Base-by-base conservation (phyloP, 2,113 vertebrate genomes). In the Pedetes capensis region DNA sequence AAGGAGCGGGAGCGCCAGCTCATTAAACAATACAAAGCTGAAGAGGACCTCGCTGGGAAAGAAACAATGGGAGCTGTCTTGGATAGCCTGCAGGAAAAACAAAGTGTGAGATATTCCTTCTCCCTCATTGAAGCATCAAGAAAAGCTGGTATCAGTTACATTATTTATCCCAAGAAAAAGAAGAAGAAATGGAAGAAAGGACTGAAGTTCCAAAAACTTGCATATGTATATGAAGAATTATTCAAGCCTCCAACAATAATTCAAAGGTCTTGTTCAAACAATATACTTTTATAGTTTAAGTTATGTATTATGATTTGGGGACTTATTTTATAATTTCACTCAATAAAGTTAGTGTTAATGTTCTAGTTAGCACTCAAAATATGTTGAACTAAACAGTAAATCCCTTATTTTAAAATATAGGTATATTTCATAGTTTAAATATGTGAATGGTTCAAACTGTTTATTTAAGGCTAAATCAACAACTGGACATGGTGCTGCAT, bases 261-360 rank as follows among this genome's bases (percentile, higher is more conserved):
- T 53, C 22, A 94, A 98, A 98, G 97, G 97, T 99, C 95, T 90
- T 91, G 9, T 96, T 95, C 55, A 92, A 91, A 64, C 37, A 83
- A 20, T 80, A 2, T 20, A 17, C 13, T 64, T 75, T 90, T 96
- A 44, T 17, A 47, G 76, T 94, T 96, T 29, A 93, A 96, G 61
- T n/a, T 95, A 89, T 88, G 0, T n/a, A 34, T 95, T 95, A 20
- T 61, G 39, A 75, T 94, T 96, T 42, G 86, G 86, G 90, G 11
- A 79, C 47, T 92, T 84, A 92, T 92, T 71, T 87, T 64, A 18
- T 55, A 37, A 55, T 89, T 94, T 94, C 1, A 47, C 22, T 61
- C 64, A 89, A 37, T 18, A 2, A 71, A 42, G n/a, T n/a, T n/a
- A n/a, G n/a, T 87, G 55, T 63, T 18, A 29, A 13, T 91, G 23